Conservation (phyloP, 2,888 invertebrate genomes). For the Lycaena phlaeas region DNA sequence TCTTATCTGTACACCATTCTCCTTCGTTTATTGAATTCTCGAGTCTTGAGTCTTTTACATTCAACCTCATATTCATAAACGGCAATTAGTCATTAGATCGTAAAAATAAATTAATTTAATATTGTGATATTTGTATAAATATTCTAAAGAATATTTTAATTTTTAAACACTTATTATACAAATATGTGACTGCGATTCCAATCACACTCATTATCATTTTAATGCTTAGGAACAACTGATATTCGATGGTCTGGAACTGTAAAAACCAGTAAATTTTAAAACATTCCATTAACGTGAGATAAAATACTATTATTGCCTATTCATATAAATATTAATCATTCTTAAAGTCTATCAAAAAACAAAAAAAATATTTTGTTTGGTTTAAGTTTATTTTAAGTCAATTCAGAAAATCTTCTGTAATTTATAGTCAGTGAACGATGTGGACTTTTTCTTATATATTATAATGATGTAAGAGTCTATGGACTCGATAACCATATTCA, state of each 20-base stretch:
- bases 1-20: no score
- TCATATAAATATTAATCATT: neutral
- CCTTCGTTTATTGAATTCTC: no score
- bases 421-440: no score
- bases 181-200: neutral
- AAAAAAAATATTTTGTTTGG: no score
- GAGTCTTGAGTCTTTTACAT: no score
- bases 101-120: neutral
- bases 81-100: neutral
- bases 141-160: neutral
- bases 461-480: no score
- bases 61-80: neutral
- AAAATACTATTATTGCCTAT: neutral
- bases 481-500: no score
- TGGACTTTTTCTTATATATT: no score
- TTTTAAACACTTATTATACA: conserved; percentile 4
- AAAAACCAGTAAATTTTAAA: conserved; percentile 1
- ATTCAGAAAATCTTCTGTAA: no score
- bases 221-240: neutral
- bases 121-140: neutral
- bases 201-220: conserved; percentile 3
- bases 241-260: neutral
- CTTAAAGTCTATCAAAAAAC: neutral
- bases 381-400: no score
- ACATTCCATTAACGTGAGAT: neutral